phyloP scores from a whole-genome alignment of 1,140 invertebrate genomes.

The Cecropterus lyciades region DNA sequence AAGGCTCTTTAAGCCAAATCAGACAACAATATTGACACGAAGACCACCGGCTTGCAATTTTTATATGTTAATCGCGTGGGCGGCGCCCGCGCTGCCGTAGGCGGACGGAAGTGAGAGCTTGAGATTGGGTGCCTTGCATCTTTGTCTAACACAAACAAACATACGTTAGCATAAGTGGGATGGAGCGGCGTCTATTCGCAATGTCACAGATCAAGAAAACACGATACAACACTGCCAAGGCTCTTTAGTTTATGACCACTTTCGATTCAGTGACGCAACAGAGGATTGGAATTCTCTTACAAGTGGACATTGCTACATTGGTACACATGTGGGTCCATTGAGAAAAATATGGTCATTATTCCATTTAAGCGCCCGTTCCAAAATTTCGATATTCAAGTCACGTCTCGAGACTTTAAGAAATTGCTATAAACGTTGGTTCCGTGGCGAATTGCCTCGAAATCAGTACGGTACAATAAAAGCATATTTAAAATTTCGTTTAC shows the following conservation, averaged over 20 bases:
- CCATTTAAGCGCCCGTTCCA: conserved; percentile 43
- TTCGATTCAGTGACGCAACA: conserved; percentile 76
- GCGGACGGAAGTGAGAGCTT: conserved; percentile 82
- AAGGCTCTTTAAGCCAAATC: conserved; percentile 43
- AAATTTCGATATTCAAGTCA: conserved; percentile 60
- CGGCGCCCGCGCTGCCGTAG: conserved; percentile 68
- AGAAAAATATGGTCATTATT: conserved; percentile 41
- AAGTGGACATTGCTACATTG: conserved; percentile 30
- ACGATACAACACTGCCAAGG: conserved; percentile 71
- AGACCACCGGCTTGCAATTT: conserved; percentile 70
- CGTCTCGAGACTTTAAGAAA: conserved; percentile 49
- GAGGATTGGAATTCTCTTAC: conserved; percentile 48
- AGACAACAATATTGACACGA: conserved; percentile 61
- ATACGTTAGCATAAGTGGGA: conserved; percentile 48
- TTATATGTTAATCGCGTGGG: conserved; percentile 71
- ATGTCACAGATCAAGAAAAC: conserved; percentile 77
- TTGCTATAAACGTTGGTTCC: conserved; percentile 48
- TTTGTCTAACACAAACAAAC: conserved; percentile 62
- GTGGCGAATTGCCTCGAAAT: conserved; percentile 42
- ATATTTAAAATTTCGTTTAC: conserved; percentile 15
- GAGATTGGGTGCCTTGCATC: conserved; percentile 55
- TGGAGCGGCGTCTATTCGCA: conserved; percentile 59
- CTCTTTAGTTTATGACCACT: conserved; percentile 77
- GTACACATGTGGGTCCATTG: conserved; percentile 44
- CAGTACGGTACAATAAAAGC: conserved; percentile 45